Percentiles rank a stretch among this genome's conserved stretches.
Conservation (phyloP, 2,113 vertebrate genomes). For the Peromyscus polionotus region DNA sequence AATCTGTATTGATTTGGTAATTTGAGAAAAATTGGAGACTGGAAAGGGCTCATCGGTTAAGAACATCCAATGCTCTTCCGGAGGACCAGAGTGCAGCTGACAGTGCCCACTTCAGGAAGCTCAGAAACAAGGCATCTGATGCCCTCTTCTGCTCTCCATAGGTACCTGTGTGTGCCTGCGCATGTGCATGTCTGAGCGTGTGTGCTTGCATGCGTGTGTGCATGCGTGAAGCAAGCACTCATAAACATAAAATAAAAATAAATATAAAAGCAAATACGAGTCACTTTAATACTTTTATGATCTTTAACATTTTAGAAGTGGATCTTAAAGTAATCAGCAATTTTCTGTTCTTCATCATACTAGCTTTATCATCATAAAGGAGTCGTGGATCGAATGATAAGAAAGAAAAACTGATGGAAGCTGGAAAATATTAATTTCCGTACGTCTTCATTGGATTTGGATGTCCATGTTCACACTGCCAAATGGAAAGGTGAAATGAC, state of each 20-base stretch:
- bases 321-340: not conserved
- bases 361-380: constrained; percentile 16
- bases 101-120: not conserved
- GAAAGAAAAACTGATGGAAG: not conserved
- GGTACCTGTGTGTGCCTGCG: not conserved
- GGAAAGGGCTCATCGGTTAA: not conserved
- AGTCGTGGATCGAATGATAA: not conserved
- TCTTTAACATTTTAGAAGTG: constrained; percentile 9
- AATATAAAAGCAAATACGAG: not conserved
- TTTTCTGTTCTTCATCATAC: not conserved
- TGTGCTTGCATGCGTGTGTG: not conserved
- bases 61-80: not conserved
- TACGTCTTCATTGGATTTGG: not conserved
- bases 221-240: not conserved
- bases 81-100: no score
- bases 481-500: not conserved
- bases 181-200: not conserved
- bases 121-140: not conserved
- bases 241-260: not conserved
- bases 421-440: not conserved
- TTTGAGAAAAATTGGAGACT: not conserved
- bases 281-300: not conserved
- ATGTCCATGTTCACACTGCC: not conserved
- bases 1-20: constrained; percentile 11
- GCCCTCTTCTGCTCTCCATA: not conserved